Conservation (phyloP, 35 echinoderm and acorn worm genomes). For the Strongylocentrotus purpuratus region DNA sequence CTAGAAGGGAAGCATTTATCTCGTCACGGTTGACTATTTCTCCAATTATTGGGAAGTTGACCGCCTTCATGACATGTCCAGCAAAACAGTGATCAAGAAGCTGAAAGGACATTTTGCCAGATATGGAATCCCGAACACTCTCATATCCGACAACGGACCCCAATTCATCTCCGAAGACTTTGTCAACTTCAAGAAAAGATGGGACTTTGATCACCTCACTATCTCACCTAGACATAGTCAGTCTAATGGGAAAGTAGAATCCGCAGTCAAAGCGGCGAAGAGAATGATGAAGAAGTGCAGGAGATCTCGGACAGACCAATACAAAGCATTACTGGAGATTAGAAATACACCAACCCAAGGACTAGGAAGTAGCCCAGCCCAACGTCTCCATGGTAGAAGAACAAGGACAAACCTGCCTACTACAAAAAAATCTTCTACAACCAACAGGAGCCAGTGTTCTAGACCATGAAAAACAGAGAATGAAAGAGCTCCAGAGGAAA, state of each 20-base stretch:
- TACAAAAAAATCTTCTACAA: neutral
- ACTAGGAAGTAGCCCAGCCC: constrained; percentile 25
- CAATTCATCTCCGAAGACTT: constrained; percentile 62
- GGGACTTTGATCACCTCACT: constrained; percentile 61
- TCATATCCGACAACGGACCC: constrained; percentile 58
- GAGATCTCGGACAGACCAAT: neutral
- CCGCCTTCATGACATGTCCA: constrained; percentile 40
- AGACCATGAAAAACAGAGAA: neutral
- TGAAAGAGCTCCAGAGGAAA: neutral
- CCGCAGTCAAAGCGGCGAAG: too few species aligned
- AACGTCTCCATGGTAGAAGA: constrained; percentile 57
- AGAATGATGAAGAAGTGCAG: constrained; percentile 55
- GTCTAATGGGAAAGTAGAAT: constrained; percentile 62
- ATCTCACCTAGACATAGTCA: constrained; percentile 44
- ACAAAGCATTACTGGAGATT: constrained; percentile 34
- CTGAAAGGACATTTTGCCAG: constrained; percentile 46
- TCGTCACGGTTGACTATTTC: constrained; percentile 65
- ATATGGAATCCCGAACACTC: constrained; percentile 52
- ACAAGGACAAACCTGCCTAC: constrained; percentile 45
- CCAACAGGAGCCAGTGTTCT: neutral
- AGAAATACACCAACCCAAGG: constrained; percentile 47
- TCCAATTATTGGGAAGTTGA: too few species aligned
- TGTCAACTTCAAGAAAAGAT: constrained; percentile 33
- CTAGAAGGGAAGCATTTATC: constrained; percentile 54
- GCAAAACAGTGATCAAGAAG: constrained; percentile 39